A percentile compares a stretch with the other conserved stretches of the same genome.
phyloP scores from a whole-genome alignment of 1,140 invertebrate species.

The Episyrphus balteatus region DNA sequence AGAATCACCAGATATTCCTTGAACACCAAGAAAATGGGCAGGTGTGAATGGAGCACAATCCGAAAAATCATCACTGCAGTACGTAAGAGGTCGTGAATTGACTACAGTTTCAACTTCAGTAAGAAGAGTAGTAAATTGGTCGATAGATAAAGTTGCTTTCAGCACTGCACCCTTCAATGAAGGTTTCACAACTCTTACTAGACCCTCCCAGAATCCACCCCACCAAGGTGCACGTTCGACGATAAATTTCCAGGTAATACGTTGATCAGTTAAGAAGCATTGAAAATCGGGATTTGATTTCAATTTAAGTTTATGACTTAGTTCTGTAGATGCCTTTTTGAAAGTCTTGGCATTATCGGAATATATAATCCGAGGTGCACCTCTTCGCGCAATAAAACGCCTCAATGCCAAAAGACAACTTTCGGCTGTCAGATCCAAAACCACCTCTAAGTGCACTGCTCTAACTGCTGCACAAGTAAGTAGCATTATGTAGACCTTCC shows the following conservation, averaged over 20 bases:
- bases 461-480: slow-evolving; percentile 18
- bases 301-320: not conserved
- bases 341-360: slow-evolving; percentile 13
- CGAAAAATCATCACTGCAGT: not conserved
- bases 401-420: slow-evolving; percentile 21
- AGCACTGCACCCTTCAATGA: not conserved
- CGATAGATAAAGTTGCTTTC: not conserved
- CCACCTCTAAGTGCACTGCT: slow-evolving; percentile 30
- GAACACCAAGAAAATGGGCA: no score
- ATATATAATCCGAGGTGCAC: slow-evolving; percentile 13
- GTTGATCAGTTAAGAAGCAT: not conserved
- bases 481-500: slow-evolving; percentile 25
- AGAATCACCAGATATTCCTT: no score
- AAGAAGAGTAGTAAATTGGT: not conserved
- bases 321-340: not conserved
- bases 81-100: not conserved
- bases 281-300: not conserved
- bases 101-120: not conserved
- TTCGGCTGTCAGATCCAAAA: slow-evolving; percentile 22
- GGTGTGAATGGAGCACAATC: not conserved
- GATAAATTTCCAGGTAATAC: slow-evolving; percentile 7
- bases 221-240: no score
- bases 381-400: slow-evolving; percentile 26
- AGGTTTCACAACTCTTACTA: no score
- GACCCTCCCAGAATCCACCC: no score